These are phyloP conservation scores for Mya arenaria DNA, from an alignment of 1,140 invertebrate genomes.

Conservation along the genomic window DNA sequence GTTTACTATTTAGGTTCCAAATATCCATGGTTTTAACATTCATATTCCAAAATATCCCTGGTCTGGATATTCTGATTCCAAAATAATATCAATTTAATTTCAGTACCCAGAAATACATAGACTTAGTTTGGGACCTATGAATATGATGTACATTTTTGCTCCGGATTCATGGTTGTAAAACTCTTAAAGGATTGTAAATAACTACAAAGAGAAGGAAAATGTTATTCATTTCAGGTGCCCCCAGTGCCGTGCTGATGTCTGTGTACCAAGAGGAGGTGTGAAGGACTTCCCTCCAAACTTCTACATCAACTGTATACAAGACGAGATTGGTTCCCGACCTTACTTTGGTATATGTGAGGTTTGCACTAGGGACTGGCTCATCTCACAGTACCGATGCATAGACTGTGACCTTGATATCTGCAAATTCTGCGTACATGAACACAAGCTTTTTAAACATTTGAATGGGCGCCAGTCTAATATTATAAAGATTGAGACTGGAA, in stretches of 20 bases:
- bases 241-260: slow-evolving; percentile 72
- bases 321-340: slow-evolving; percentile 69
- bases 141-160: too few species aligned
- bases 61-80: too few species aligned
- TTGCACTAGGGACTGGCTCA: slow-evolving; percentile 69
- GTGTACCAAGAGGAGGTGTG: slow-evolving; percentile 71
- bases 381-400: slow-evolving; percentile 73
- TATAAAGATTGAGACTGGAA: slow-evolving; percentile 69
- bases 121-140: too few species aligned
- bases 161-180: too few species aligned
- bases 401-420: slow-evolving; percentile 76
- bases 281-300: slow-evolving; percentile 76
- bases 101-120: too few species aligned
- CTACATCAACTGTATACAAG: slow-evolving; percentile 74
- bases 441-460: slow-evolving; percentile 70
- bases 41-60: too few species aligned
- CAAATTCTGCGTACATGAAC: slow-evolving; percentile 74
- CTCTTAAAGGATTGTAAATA: too few species aligned
- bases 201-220: too few species aligned
- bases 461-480: slow-evolving; percentile 63
- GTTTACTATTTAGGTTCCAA: too few species aligned
- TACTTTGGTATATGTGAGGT: slow-evolving; percentile 70
- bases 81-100: too few species aligned
- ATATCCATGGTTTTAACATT: too few species aligned
- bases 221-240: too few species aligned